phyloP scores from a whole-genome alignment of 1,140 invertebrate genomes.

The Drosophila fuyamai region DNA sequence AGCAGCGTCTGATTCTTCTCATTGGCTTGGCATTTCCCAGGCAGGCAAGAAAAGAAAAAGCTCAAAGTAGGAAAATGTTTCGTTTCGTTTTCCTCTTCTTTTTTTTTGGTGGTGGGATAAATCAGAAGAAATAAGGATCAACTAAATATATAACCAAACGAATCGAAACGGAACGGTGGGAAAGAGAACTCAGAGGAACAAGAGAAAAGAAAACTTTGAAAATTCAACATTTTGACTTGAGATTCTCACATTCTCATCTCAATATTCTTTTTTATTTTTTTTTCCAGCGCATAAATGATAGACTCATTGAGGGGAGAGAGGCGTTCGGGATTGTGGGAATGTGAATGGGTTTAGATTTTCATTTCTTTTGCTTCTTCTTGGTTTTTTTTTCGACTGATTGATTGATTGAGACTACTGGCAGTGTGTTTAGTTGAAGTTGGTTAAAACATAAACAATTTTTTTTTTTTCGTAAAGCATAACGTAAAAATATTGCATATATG shows the following conservation, averaged over 20 bases:
- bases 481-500: conserved; percentile 44
- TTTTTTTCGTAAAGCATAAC: conserved; percentile 36
- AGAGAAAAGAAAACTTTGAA: conserved; percentile 56
- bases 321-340: conserved; percentile 82
- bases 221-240: conserved; percentile 47
- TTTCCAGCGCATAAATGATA: conserved; percentile 84
- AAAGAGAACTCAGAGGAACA: conserved; percentile 53
- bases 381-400: conserved; percentile 44
- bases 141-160: conserved; percentile 15
- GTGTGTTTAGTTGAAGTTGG: conserved; percentile 74
- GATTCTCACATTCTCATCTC: conserved; percentile 51
- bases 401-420: conserved; percentile 73
- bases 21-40: conserved; percentile 43
- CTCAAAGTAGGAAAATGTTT: conserved; percentile 77
- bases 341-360: conserved; percentile 71
- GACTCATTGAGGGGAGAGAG: conserved; percentile 84
- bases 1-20: conserved; percentile 33
- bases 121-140: conserved; percentile 30
- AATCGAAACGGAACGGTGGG: conserved; percentile 26
- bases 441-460: conserved; percentile 37
- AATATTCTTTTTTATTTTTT: conserved; percentile 49
- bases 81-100: conserved; percentile 37
- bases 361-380: conserved; percentile 54
- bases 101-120: conserved; percentile 38
- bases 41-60: conserved; percentile 84